Evolutionary conservation across 1,140 invertebrate genomes (phyloP), one percentile per base, ranked within the genome.

Genomic region (Panonychus citri): DNA sequence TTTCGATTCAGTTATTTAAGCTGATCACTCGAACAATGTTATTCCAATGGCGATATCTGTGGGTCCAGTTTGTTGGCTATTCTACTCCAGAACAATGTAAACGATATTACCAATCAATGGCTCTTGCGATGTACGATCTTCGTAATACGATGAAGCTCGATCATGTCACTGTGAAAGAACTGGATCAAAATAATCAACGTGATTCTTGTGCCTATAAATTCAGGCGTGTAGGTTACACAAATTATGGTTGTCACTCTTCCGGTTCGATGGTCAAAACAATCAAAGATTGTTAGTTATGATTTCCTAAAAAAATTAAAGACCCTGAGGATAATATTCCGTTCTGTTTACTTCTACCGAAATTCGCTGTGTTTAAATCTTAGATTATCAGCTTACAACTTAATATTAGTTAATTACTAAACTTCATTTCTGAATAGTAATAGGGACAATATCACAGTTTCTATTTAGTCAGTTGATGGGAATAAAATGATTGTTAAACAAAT

Each of bases 191-290:
- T 95, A 88, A 74, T 77, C 83, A 61, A 77, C 89, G 94, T 69
- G 75, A 79, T 73, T 60, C 66, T 57, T 78, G 78, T 30, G 73
- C 69, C 60, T 75, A 74, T 19, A 70, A 72, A 59, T 63, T 75
- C 28, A 64, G 64, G 30, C 67, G 68, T 49, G 73, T 73, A 28
- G 77, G 75, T 59, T 67, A 69, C 15, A 21, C 73, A 80, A 85
- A 39, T 19, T 99, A 94, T 68, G 90, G 96, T 64, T 99, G 95
- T 67, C 84, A 96, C 65, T 81, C 81, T 53, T 82, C 89, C 63
- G 94, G 94, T 53, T 79, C 78, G 17, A 77, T 81, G 56, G 73
- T n/a, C n/a, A 78, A 58, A 76, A 70, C 30, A 75, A 76, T 60
- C 65, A 70, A 40, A 74, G 79, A 48, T 75, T 78, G 5, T 66